Evolutionary conservation across 2,797 vertebrate species (phyloP), one percentile per base, ranked within the genome.

Genomic region (Muscicapa striata): DNA sequence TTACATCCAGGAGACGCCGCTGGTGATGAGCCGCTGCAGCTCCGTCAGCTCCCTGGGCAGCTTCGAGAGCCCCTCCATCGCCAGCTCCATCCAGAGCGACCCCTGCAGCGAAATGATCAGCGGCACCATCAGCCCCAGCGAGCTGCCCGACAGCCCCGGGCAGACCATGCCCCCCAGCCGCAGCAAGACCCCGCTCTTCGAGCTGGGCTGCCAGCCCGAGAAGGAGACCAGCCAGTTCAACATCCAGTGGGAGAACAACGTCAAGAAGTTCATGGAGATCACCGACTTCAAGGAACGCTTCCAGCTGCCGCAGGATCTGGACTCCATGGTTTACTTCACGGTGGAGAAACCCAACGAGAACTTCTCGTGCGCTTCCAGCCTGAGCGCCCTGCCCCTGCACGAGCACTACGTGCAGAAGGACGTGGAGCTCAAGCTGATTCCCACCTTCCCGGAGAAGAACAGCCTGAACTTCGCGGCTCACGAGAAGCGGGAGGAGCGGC

Each of bases 81-180:
- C 98, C 92, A 99, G 99, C 96, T 99, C 99, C 32, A 99, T 99
- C 94, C 99, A 99, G 94, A 99, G 99, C 10, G 99, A 99, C 94
- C 99, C 99, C 0, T 99, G 99, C 97, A 99, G 99, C 4, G 99
- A 99, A 94, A 99, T 99, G 98, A 98, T 99, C 79, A 99, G 99
- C 7, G 99, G 99, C 81, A 99, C 99, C 5, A 98, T 99, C 95
- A 99, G 99, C 30, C 99, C 99, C 36, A 99, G 99, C 22, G 99
- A 99, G 97, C 98, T 99, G 73, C 99, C 99, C 0, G 99, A 99
- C 97, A 99, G 99, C 93, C 99, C 99, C 0, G 99, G 99, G 23
- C 99, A 99, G 98, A 99, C 99, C 32, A 99, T 99, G 99, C 99
- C 99, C 1, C 99, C 99, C 1, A 99, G 99, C 96, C 98, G 99